These are phyloP conservation scores for Ectobius pallidus DNA, from an alignment of 2,888 invertebrate species.

Conservation along the genomic window DNA sequence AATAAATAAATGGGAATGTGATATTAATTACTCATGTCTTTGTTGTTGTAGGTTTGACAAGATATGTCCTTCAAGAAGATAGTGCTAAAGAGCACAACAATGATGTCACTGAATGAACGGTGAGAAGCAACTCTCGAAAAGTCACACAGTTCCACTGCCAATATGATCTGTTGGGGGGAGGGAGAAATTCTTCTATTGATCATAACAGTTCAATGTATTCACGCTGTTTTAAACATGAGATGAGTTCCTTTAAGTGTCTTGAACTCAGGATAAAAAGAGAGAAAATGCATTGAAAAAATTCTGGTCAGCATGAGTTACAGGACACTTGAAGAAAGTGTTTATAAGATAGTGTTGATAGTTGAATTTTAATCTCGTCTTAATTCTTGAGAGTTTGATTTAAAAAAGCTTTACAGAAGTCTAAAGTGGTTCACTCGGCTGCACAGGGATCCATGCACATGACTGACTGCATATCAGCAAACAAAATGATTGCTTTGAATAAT, in stretches of 20 bases:
- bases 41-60: background rate
- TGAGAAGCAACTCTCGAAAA: constrained; percentile 47
- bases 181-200: background rate
- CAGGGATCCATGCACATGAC: no score
- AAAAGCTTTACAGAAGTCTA: no score
- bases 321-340: background rate
- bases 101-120: constrained; percentile 57
- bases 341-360: background rate
- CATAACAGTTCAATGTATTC: background rate
- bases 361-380: no score
- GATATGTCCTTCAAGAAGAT: constrained; percentile 50
- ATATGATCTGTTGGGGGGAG: background rate
- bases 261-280: background rate
- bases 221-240: background rate
- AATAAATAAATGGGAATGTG: no score
- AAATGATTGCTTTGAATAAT: no score
- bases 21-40: no score
- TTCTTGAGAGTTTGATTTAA: no score
- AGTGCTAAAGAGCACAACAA: constrained; percentile 55
- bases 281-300: background rate
- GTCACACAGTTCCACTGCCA: background rate
- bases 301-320: background rate
- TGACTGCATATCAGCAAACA: no score
- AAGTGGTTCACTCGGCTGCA: no score
- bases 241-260: background rate